phyloP scores from a whole-genome alignment of 2,797 vertebrate genomes.

The Leucoraja ocellata region DNA sequence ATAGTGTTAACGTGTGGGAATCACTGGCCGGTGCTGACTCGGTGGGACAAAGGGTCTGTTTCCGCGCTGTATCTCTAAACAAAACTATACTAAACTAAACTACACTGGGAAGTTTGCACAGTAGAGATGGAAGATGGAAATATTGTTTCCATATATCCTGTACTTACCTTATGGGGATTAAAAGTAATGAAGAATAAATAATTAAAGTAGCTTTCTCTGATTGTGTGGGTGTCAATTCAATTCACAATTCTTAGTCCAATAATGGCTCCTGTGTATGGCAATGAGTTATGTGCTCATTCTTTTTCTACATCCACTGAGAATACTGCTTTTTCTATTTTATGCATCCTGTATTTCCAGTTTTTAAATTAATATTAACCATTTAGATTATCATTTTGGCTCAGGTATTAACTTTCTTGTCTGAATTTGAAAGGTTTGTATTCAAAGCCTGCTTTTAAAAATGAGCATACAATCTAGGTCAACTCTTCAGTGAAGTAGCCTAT shows the following conservation, averaged over 20 bases:
- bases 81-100: too few species aligned
- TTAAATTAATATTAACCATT: not conserved
- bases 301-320: not conserved
- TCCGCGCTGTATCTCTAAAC: too few species aligned
- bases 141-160: not conserved
- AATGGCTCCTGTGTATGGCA: not conserved
- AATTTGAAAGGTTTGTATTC: too few species aligned
- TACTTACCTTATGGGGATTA: not conserved
- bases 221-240: not conserved
- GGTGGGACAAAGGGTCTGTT: too few species aligned
- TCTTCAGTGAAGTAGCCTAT: too few species aligned
- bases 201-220: not conserved
- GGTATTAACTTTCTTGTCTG: too few species aligned
- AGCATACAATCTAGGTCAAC: too few species aligned
- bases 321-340: not conserved
- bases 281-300: not conserved
- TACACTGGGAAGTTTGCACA: too few species aligned
- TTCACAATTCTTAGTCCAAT: not conserved
- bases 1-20: too few species aligned
- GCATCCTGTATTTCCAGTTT: not conserved
- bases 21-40: too few species aligned
- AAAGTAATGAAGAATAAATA: not conserved
- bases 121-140: too few species aligned
- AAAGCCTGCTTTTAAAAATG: too few species aligned
- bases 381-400: not conserved